Percentiles rank a stretch among this genome's conserved stretches.
phyloP scores from a whole-genome alignment of 2,888 invertebrate species.

The Pandemis corylana region DNA sequence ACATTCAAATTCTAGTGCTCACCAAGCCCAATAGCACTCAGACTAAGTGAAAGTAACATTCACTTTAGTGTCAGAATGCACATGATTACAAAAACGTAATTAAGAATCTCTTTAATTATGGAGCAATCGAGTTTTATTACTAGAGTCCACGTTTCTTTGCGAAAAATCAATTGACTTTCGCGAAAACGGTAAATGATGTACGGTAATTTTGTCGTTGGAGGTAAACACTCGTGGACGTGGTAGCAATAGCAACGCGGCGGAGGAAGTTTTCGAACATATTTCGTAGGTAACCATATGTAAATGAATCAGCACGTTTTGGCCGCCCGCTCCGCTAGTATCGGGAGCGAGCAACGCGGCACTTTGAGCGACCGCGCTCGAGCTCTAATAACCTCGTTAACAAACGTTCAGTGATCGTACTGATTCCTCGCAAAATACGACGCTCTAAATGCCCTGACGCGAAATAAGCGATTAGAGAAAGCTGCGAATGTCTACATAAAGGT shows the following conservation, averaged over 20 bases:
- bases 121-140: conserved; percentile 8
- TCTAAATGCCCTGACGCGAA: conserved; percentile 60
- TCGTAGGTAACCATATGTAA: conserved; percentile 72
- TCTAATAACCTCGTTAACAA: conserved; percentile 80
- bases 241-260: conserved; percentile 42
- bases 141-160: not conserved
- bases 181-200: conserved; percentile 17
- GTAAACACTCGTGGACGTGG: conserved; percentile 40
- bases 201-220: conserved; percentile 15
- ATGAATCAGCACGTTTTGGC: conserved; percentile 83
- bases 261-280: conserved; percentile 50
- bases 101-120: conserved; percentile 6
- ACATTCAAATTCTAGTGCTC: conserved; percentile 45
- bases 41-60: conserved; percentile 76
- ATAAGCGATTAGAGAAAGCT: conserved; percentile 80
- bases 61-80: conserved; percentile 58
- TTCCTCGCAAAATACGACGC: conserved; percentile 56
- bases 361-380: conserved; percentile 69
- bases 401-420: conserved; percentile 55
- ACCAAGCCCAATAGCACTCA: conserved; percentile 55
- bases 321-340: conserved; percentile 71
- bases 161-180: conserved; percentile 6
- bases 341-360: conserved; percentile 82
- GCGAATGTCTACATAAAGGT: conserved; percentile 79
- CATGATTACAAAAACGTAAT: conserved; percentile 24